Base-by-base conservation (phyloP, 1,140 invertebrate species). In the Sitophilus oryzae region DNA sequence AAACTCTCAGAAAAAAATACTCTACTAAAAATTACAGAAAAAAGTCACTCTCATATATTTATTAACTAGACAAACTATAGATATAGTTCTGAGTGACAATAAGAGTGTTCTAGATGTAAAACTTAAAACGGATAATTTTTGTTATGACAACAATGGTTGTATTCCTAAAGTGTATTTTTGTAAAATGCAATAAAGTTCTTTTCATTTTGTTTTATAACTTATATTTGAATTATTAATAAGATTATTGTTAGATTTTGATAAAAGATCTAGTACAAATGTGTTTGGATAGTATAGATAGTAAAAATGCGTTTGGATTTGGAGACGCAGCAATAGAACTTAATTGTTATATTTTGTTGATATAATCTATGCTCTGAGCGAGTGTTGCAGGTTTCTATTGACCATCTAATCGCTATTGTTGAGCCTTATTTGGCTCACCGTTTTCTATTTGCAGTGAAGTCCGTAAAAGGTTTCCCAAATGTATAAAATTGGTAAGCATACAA, bases 401-500 rank as follows among this genome's bases (percentile, higher is more conserved):
- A n/a, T 47, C 40, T 50, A 44, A 38, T 56, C 19, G 50, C 25
- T 59, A 42, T 56, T 21, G 35, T 54, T 22, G 57, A 40, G 60
- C 56, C 60, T 51, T 52, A 14, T 38, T 22, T 38, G 60, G 60
- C 60, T 57, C 51, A 49, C 15, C 25, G 23, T 60, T 60, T 65
- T 64, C 71, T 76, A 69, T 78, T 76, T 74, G 75, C 82, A 93
- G 90, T 76, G 89, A 88, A 70, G 79, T 93, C 63, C 79, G 89
- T 69, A 88, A 86, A 68, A 82, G 81, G 66, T 91, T 93, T 62
- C 89, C 89, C 10, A 92, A 90, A 72, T 74, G 93, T 47, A 56
- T 82, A 11, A 83, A 82, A 76, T 72, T 95, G 84, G 91, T 93
- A 75, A 84, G 87, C 79, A n/a, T n/a, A n/a, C n/a, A n/a, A n/a